Evolutionary conservation across 2,113 vertebrate species (phyloP).

Genomic region (Ptilonorhynchus violaceus): DNA sequence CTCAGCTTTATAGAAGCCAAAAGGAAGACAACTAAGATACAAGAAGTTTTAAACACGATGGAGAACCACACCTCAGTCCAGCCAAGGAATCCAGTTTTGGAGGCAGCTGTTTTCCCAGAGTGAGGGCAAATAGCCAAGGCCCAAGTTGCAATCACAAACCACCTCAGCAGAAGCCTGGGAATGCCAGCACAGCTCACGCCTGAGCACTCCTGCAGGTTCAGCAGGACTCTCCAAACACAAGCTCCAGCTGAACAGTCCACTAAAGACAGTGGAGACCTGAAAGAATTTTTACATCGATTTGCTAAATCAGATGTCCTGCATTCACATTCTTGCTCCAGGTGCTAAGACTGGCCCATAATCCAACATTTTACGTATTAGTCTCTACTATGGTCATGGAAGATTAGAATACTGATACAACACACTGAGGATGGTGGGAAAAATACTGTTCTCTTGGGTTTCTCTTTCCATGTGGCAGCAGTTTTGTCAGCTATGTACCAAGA

Average conservation of each 20-base stretch:
- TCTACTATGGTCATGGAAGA: neutral
- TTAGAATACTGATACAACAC: neutral
- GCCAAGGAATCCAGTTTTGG: neutral
- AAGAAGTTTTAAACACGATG: neutral
- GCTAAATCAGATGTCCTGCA: neutral
- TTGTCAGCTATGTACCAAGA: neutral
- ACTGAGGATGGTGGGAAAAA: neutral
- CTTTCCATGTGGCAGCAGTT: neutral
- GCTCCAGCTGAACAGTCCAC: neutral
- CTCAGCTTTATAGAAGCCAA: neutral
- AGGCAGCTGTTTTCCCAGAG: neutral
- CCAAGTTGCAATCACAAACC: neutral
- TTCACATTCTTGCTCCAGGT: neutral
- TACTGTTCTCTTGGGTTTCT: neutral
- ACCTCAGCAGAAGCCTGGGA: neutral
- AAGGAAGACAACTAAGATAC: neutral
- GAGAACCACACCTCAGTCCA: neutral
- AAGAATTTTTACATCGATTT: neutral
- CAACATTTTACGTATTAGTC: neutral
- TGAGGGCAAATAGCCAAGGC: neutral
- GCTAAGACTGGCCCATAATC: neutral
- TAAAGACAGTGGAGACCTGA: neutral
- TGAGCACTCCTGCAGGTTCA: fast-evolving
- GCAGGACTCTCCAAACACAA: neutral
- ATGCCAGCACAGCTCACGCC: neutral